These are phyloP conservation scores for Rissa tridactyla DNA, from an alignment of 2,113 vertebrate genomes.

Conservation along the genomic window DNA sequence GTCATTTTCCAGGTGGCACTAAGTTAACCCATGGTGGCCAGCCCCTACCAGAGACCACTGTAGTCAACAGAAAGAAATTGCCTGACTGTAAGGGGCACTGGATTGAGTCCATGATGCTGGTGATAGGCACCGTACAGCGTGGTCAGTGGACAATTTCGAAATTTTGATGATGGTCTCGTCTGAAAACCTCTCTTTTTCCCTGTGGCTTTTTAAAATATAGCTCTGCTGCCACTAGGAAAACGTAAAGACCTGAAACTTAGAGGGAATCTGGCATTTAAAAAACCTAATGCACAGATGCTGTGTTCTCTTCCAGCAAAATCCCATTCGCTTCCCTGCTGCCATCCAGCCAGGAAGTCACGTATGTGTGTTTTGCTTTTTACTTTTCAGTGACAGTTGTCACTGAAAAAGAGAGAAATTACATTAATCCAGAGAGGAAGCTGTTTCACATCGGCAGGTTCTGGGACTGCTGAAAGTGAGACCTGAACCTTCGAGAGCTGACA, in stretches of 20 bases:
- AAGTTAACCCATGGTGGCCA: not conserved
- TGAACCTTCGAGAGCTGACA: not conserved
- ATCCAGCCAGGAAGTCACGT: not conserved
- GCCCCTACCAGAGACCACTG: not conserved
- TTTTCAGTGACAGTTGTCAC: not conserved
- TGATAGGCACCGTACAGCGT: not conserved
- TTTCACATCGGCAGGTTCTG: not conserved
- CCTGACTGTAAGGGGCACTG: not conserved
- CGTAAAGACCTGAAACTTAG: not conserved
- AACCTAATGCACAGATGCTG: not conserved
- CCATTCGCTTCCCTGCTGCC: not conserved
- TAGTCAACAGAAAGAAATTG: not conserved
- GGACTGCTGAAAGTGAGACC: not conserved
- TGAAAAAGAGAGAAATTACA: not conserved
- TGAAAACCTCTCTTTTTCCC: not conserved
- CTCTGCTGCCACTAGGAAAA: not conserved
- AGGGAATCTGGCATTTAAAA: not conserved
- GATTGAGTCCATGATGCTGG: not conserved
- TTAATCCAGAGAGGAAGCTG: not conserved
- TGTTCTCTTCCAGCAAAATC: not conserved
- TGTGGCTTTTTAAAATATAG: not conserved
- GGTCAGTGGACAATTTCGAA: not conserved
- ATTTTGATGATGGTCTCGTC: not conserved
- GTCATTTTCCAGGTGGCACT: not conserved
- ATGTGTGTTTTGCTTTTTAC: not conserved